A percentile compares a stretch with the other conserved stretches of the same genome.
phyloP scores from a whole-genome alignment of 2,113 vertebrate genomes.

The Tetraodon nigroviridis region DNA sequence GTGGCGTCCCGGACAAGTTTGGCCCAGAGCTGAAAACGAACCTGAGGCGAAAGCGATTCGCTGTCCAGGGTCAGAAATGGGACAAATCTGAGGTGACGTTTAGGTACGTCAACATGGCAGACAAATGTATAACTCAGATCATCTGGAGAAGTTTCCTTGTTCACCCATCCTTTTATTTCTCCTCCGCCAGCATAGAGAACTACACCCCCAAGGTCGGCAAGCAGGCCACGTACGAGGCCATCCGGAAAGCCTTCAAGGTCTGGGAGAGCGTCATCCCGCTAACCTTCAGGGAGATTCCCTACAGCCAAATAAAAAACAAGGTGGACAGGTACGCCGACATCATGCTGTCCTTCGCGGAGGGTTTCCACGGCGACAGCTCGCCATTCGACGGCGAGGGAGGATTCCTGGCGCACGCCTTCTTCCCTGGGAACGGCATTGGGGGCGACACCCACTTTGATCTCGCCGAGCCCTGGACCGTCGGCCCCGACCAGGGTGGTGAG shows the following conservation, averaged over 20 bases:
- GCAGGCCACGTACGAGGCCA: constrained; percentile 77
- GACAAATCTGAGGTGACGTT: constrained; percentile 84
- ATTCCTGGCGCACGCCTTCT: constrained; percentile 90
- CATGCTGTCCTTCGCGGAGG: constrained; percentile 88
- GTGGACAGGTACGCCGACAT: constrained; percentile 85
- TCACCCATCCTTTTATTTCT: neutral
- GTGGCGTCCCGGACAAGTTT: constrained; percentile 88
- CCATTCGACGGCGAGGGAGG: constrained; percentile 89
- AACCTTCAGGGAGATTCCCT: constrained; percentile 85
- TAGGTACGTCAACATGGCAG: constrained; percentile 69
- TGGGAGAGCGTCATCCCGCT: constrained; percentile 82
- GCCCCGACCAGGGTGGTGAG: constrained; percentile 82
- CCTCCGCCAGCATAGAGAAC: constrained; percentile 74
- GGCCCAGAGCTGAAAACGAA: constrained; percentile 85
- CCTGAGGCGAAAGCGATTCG: constrained; percentile 85
- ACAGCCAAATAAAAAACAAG: constrained; percentile 76
- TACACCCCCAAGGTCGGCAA: constrained; percentile 81
- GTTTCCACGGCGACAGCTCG: constrained; percentile 89
- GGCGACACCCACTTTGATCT: constrained; percentile 92
- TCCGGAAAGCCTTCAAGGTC: constrained; percentile 82
- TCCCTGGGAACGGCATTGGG: constrained; percentile 85
- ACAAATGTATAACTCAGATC: neutral
- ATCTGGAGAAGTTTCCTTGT: neutral
- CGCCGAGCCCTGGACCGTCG: constrained; percentile 86
- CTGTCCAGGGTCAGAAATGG: constrained; percentile 88